Evolutionary conservation across 2,888 invertebrate genomes (phyloP).

Genomic region (Dorcus hopei): DNA sequence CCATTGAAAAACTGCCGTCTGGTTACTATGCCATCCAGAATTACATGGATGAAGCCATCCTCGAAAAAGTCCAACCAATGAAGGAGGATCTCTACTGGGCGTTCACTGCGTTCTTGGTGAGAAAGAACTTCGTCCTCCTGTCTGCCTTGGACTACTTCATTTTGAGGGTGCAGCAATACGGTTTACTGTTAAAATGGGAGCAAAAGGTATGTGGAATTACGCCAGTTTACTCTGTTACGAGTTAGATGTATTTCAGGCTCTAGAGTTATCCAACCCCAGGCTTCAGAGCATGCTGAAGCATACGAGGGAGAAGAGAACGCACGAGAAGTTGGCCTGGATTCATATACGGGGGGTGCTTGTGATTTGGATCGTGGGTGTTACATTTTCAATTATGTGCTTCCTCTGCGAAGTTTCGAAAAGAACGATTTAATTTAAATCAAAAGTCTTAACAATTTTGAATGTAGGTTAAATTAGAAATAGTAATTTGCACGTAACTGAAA

Average conservation of each 20-base stretch:
- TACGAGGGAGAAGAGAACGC: neutral
- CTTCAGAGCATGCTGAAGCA: neutral
- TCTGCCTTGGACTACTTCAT: constrained; percentile 9
- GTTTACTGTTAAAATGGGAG: constrained; percentile 16
- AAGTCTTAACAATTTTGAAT: no score
- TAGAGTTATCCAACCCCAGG: neutral
- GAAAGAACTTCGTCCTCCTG: constrained; percentile 13
- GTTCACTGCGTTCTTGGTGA: constrained; percentile 4
- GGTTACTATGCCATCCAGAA: constrained; percentile 12
- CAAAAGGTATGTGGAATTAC: constrained; percentile 3
- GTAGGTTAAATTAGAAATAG: no score
- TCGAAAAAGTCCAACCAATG: constrained; percentile 8
- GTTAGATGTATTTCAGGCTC: no score
- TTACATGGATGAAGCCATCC: constrained; percentile 7
- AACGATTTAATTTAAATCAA: neutral
- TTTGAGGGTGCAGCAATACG: constrained; percentile 5
- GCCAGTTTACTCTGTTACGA: no score
- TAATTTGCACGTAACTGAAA: no score
- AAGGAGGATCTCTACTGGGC: constrained; percentile 8
- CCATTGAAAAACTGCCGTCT: constrained; percentile 1
- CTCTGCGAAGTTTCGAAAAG: constrained; percentile 1
- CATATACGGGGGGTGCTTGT: neutral
- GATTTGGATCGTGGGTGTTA: constrained; percentile 3
- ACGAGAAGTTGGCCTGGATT: neutral
- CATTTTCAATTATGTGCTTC: neutral